A percentile compares a stretch with the other conserved stretches of the same genome.
phyloP scores from a whole-genome alignment of 2,888 invertebrate species.

The Eilema sororculum region DNA sequence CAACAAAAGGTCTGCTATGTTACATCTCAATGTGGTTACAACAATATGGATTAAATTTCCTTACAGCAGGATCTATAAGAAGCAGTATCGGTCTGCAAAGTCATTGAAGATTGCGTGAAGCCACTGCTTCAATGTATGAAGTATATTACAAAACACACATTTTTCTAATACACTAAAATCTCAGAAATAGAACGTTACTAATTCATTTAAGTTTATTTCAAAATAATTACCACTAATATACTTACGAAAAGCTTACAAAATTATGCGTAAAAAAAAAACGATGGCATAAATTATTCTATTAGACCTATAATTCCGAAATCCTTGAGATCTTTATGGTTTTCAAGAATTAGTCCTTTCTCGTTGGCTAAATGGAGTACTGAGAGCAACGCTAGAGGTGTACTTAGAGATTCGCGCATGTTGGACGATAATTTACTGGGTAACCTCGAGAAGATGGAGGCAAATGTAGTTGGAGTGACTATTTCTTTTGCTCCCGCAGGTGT shows the following conservation, averaged over 20 bases:
- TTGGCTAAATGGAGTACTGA: slow-evolving; percentile 95
- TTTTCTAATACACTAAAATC: background rate
- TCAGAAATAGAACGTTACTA: background rate
- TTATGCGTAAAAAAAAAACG: slow-evolving; percentile 19
- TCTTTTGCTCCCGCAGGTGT: slow-evolving; percentile 68
- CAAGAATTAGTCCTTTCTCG: slow-evolving; percentile 89
- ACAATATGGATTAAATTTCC: background rate
- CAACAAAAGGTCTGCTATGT: slow-evolving; percentile 4
- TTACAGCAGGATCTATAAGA: background rate
- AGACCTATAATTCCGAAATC: slow-evolving; percentile 85
- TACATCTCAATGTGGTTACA: slow-evolving; percentile 8
- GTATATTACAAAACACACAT: background rate
- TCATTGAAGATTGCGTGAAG: background rate
- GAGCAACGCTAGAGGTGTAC: slow-evolving; percentile 92
- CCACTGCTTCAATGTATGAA: no score
- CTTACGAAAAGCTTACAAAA: slow-evolving; percentile 13
- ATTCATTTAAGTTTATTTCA: background rate
- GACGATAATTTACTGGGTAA: slow-evolving; percentile 87
- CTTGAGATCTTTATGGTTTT: slow-evolving; percentile 80
- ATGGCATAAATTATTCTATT: slow-evolving; percentile 55
- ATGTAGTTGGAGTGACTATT: slow-evolving; percentile 79
- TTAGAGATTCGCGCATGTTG: slow-evolving; percentile 91
- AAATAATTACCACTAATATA: slow-evolving; percentile 5
- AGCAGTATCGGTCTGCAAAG: background rate
- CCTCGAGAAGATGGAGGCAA: slow-evolving; percentile 85